These are phyloP conservation scores for Dasypolia templi DNA, from an alignment of 2,888 invertebrate genomes.

Conservation along the genomic window DNA sequence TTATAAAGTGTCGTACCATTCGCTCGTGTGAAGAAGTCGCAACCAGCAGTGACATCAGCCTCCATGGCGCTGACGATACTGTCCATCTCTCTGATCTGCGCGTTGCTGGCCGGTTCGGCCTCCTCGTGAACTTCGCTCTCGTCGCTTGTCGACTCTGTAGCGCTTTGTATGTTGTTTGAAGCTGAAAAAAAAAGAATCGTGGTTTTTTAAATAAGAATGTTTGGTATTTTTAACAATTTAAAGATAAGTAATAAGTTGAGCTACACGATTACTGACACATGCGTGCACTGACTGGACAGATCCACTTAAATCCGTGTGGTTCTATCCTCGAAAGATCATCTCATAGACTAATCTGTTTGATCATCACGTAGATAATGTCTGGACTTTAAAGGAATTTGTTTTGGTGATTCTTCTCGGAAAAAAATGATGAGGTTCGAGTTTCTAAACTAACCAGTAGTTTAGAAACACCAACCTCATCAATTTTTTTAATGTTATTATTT, in stretches of 20 bases:
- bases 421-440: too few species aligned
- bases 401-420: not conserved
- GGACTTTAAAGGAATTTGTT: not conserved
- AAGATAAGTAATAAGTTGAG: not conserved
- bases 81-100: conserved; percentile 87
- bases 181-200: conserved; percentile 53
- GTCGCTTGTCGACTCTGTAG: conserved; percentile 78
- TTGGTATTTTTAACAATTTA: not conserved
- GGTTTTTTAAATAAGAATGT: not conserved
- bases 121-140: conserved; percentile 78
- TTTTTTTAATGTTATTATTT: not conserved
- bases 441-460: too few species aligned
- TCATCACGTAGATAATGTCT: not conserved
- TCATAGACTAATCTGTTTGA: not conserved
- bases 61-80: conserved; percentile 91
- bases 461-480: not conserved
- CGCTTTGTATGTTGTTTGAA: conserved; percentile 65
- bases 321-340: not conserved
- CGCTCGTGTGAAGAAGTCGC: conserved; percentile 76
- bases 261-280: too few species aligned
- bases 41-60: conserved; percentile 86
- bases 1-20: conserved; percentile 65
- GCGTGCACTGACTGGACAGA: not conserved
- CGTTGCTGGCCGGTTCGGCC: conserved; percentile 80
- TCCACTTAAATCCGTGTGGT: not conserved